These are phyloP conservation scores for Hoplodrina blanda DNA, from an alignment of 2,888 invertebrate species.

Conservation along the genomic window DNA sequence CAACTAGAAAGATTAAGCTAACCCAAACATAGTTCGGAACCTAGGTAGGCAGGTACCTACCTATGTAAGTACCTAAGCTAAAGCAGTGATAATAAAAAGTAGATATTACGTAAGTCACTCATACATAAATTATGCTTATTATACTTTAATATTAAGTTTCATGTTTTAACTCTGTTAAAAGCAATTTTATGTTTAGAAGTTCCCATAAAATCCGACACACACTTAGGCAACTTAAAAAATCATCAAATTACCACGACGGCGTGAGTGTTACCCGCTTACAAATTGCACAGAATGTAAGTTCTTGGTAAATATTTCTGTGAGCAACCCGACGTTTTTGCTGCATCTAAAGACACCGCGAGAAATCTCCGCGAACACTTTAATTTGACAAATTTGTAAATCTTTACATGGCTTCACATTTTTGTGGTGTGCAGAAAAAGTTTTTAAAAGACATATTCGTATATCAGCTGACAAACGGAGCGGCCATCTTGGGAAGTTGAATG, in stretches of 20 bases:
- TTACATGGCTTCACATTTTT: conserved; percentile 45
- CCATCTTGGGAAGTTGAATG: conserved; percentile 20
- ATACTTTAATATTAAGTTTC: too few species aligned
- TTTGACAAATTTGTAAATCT: conserved; percentile 67
- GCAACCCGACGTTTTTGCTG: conserved; percentile 48
- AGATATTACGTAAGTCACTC: too few species aligned
- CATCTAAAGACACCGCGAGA: conserved; percentile 50
- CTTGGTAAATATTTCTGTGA: conserved; percentile 59
- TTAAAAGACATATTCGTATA: conserved; percentile 18
- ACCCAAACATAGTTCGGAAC: too few species aligned
- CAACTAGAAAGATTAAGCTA: too few species aligned
- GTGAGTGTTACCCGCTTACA: conserved; percentile 53
- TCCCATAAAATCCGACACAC: conserved; percentile 33
- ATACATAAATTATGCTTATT: too few species aligned
- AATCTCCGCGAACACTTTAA: conserved; percentile 63
- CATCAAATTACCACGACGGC: conserved; percentile 46
- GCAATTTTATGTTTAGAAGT: conserved; percentile 12
- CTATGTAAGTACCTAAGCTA: too few species aligned
- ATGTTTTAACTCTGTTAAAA: background rate
- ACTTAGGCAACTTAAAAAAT: conserved; percentile 50
- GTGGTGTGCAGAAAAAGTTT: conserved; percentile 11
- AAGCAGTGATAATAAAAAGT: too few species aligned
- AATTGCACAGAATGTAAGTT: conserved; percentile 61
- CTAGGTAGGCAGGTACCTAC: too few species aligned
- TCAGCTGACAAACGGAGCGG: conserved; percentile 30